Base-by-base conservation (phyloP, 2,797 vertebrate genomes). In the Balearica regulorum region DNA sequence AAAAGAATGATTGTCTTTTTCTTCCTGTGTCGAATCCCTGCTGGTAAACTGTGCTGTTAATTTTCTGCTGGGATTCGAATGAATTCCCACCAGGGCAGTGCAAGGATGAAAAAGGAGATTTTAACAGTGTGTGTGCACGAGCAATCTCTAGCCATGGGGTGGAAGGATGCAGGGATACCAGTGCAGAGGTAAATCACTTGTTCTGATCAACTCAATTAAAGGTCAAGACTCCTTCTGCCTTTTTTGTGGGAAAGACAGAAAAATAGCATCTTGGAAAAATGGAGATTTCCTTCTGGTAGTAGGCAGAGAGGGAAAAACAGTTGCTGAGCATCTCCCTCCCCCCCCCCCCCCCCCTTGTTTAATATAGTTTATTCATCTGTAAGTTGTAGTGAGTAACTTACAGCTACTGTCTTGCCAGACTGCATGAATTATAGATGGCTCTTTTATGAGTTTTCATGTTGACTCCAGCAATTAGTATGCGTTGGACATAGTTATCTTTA, bases 391-490 rank as follows among this genome's bases (percentile, higher is more conserved):
- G 70, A 85, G 76, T 83, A 91, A 87, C 94, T 91, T 77, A 57
- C 26, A 88, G 92, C 66, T 51, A 58, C 84, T 76, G 77, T 78
- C 89, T 96, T 96, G 94, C 71, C 87, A 95, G 94, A 75, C 61
- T 75, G 72, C 92, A 94, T 97, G 92, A 97, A 96, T 97, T 97
- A 96, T 96, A 96, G 85, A 95, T 96, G 84, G 57, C 84, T 93
- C 55, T 95, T 97, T 95, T 96, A 94, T 87, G 92, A 94, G 89
- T 90, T 88, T 94, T 81, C 26, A 3, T 94, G 92, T 87, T 55
- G 86, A 55, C 86, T 96, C 72, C 54, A 73, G 88, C 73, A 89
- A 96, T 97, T 93, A 94, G 94, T 80, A 88, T 96, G 93, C 64
- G 1, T 72, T 69, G 88, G 93, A 84, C 13, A 41, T 68, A 54